Conservation (phyloP, 2,888 invertebrate species). For the Lasioglossum villosulum region DNA sequence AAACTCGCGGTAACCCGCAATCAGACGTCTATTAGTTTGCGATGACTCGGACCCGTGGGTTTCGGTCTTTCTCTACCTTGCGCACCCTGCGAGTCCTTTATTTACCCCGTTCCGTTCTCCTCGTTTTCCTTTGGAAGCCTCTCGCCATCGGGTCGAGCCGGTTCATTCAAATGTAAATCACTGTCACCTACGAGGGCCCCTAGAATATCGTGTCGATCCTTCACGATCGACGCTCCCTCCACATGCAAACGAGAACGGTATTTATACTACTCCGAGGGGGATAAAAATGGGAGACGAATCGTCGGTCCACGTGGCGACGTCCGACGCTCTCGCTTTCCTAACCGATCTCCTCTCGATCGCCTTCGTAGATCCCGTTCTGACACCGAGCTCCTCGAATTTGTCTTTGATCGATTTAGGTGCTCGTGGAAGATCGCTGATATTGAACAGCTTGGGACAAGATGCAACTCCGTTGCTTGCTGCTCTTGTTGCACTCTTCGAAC, state of each 20-base stretch:
- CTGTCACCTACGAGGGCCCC: conserved; percentile 65
- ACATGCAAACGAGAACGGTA: conserved; percentile 42
- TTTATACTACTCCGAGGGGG: conserved; percentile 41
- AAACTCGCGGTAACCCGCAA: conserved; percentile 77
- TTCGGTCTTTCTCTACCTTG: conserved; percentile 5
- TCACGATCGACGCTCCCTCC: conserved; percentile 56
- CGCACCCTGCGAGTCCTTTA: conserved; percentile 16
- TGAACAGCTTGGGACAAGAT: background rate
- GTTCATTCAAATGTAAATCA: conserved; percentile 74
- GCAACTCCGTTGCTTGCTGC: background rate
- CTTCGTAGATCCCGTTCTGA: conserved; percentile 30
- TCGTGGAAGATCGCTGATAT: conserved; percentile 17
- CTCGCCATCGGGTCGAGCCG: conserved; percentile 26
- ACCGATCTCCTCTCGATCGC: background rate
- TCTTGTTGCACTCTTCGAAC: background rate
- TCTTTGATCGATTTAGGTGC: conserved; percentile 36
- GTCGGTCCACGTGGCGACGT: conserved; percentile 51
- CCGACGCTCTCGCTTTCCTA: conserved; percentile 21
- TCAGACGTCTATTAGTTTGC: conserved; percentile 75
- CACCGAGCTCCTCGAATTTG: conserved; percentile 14
- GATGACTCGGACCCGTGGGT: conserved; percentile 61
- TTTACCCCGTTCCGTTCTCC: conserved; percentile 11
- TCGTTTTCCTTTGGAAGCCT: conserved; percentile 10
- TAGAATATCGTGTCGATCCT: conserved; percentile 61
- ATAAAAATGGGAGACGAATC: conserved; percentile 57